Evolutionary conservation across 2,797 vertebrate genomes (phyloP), one percentile per base, ranked within the genome.

Genomic region (Acanthurus lineatus): DNA sequence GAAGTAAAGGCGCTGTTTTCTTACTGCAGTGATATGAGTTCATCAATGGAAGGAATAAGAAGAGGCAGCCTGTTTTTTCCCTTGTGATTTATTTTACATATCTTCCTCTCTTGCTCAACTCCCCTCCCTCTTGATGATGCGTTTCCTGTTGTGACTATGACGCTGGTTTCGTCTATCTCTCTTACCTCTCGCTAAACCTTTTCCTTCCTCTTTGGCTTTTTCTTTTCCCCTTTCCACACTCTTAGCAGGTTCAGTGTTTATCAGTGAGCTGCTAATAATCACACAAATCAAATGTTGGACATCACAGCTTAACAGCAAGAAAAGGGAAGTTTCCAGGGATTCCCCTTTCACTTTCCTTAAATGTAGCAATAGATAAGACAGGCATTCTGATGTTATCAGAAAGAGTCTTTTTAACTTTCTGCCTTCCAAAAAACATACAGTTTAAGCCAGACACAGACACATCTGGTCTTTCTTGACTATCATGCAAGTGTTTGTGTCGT

Each of bases 121-220:
- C 20, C 52, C 77, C 82, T 54, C 86, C 80, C 73, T n/a, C 61
- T n/a, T 12, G 6, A 67, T 85, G 85, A 89, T 20, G 22, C 6
- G 0, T 71, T 92, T 93, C 88, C 92, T 92, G 85, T 70, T 86
- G 45, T 63, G 60, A 70, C 51, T 28, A 28, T 49, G 20, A 35
- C 14, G 38, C 17, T 1, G 17, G 62, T 68, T 81, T 79, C 57
- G 17, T 57, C 47, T 64, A 15, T 38, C 53, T 44, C 44, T 38
- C 20, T 53, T 19, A 17, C 45, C 25, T 66, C 25, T 22, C 32
- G 61, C 8, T 14, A 12, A 48, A 47, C 12, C 3, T 38, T 62
- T 69, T 61, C 52, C 77, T 85, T 88, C 82, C 71, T 73, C 69
- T 79, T 84, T 84, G 69, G 1, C 25, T 28, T 65, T 76, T 64